Evolutionary conservation across 2,113 vertebrate species (phyloP), one percentile per base, ranked within the genome.

Genomic region (Sorex araneus): DNA sequence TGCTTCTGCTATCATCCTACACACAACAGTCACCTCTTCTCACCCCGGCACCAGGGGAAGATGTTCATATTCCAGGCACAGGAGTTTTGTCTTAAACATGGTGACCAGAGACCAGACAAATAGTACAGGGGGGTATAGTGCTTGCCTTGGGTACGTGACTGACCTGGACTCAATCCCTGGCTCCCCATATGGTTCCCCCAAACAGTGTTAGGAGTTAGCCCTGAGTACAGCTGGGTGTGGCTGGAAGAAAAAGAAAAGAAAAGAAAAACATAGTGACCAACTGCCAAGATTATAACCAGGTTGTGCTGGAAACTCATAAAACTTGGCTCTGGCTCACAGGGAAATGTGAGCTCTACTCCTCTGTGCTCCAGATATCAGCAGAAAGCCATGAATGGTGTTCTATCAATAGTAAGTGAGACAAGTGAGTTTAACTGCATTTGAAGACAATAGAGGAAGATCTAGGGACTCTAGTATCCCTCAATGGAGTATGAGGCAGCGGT

Each of bases 1-100:
- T 94, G 92, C 87, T 94, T 92, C 79, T 91, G 82, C 15, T 63
- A 86, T n/a, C 93, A 45, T 89, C 95, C 96, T 92, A 95, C 87
- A 85, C 82, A 89, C 66, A 47, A 19, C 54, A 6, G 63, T 91
- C 96, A 95, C 95, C 88, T 95, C 89, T 84, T 70, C 89, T 97
- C 89, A 95, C 91, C 92, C 87, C 74, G 2, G 60, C 60, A 89
- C 77, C 50, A 54, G 89, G 45, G 85, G 63, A 32, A 76, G 88
- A 93, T 23, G 43, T 45, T 63, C 93, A 76, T 75, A 60, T n/a
- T 43, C 63, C 2, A 4, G 47, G 76, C 67, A 36, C 67, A 75
- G 60, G 15, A 21, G 47, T 57, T 90, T 28, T 67, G 77, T 82
- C 64, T 80, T 66, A 89, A 89, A 34, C 93, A 84, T 50, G 36